Conservation (phyloP, 2,888 invertebrate species). For the Nephrocerus scutellatus region DNA sequence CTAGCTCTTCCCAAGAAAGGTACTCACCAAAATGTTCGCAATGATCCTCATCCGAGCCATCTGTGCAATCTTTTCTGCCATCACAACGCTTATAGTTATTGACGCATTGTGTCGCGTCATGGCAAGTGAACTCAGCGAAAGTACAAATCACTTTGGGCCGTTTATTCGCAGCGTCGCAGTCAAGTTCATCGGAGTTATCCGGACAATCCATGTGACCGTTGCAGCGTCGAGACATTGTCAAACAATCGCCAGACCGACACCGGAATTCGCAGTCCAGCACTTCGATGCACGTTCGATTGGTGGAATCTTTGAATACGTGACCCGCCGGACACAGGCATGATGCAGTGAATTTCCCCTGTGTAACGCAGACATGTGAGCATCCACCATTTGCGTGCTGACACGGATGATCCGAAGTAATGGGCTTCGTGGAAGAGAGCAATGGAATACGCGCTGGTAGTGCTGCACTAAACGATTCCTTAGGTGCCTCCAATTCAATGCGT, state of each 20-base stretch:
- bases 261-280: conserved; percentile 50
- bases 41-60: conserved; percentile 54
- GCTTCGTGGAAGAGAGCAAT: conserved; percentile 26
- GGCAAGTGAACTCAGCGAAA: conserved; percentile 50
- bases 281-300: conserved; percentile 53
- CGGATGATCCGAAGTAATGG: conserved; percentile 45
- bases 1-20: not conserved
- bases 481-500: conserved; percentile 35
- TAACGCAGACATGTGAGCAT: conserved; percentile 70
- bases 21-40: conserved; percentile 47
- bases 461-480: conserved; percentile 23
- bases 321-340: conserved; percentile 63
- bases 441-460: conserved; percentile 30
- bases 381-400: conserved; percentile 57
- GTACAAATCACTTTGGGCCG: conserved; percentile 40
- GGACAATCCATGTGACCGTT: conserved; percentile 54
- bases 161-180: conserved; percentile 45
- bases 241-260: conserved; percentile 53
- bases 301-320: conserved; percentile 49
- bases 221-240: conserved; percentile 52
- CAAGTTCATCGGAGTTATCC: conserved; percentile 52
- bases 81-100: conserved; percentile 49
- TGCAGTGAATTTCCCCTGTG: conserved; percentile 40
- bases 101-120: conserved; percentile 51
- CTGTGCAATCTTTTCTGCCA: conserved; percentile 51